Conservation (phyloP, 2,797 vertebrate genomes). For the Pangasius sanitwongsei region DNA sequence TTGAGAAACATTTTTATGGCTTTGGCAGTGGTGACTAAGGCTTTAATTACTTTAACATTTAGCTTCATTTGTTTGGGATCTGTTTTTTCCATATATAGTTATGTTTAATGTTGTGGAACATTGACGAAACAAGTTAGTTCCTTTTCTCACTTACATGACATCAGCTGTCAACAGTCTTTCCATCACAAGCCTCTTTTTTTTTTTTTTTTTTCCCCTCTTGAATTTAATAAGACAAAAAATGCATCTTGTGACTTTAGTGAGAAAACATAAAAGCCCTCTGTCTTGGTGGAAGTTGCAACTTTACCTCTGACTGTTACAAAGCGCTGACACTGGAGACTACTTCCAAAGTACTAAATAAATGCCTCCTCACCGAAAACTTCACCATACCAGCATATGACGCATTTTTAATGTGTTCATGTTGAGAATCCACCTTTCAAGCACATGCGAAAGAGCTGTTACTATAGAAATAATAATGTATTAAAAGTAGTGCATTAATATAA, state of each 20-base stretch:
- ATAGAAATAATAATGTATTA: background rate
- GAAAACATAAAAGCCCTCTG: background rate
- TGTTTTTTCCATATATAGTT: background rate
- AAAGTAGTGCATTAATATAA: background rate
- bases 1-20: no score
- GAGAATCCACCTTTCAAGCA: background rate
- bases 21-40: background rate
- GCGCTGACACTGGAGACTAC: background rate
- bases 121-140: background rate
- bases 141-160: background rate
- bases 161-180: background rate
- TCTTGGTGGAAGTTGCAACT: background rate
- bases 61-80: background rate
- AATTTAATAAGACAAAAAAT: background rate
- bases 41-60: background rate
- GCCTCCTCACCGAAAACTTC: no score
- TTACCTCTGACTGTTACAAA: background rate
- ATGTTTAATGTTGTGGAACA: background rate
- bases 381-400: no score
- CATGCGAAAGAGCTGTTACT: background rate
- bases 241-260: background rate
- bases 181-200: background rate
- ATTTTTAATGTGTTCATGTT: background rate
- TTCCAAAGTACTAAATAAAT: background rate
- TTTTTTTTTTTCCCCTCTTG: background rate